Evolutionary conservation across 2,797 vertebrate species (phyloP).

Genomic region (Petrocephalus sullivani): DNA sequence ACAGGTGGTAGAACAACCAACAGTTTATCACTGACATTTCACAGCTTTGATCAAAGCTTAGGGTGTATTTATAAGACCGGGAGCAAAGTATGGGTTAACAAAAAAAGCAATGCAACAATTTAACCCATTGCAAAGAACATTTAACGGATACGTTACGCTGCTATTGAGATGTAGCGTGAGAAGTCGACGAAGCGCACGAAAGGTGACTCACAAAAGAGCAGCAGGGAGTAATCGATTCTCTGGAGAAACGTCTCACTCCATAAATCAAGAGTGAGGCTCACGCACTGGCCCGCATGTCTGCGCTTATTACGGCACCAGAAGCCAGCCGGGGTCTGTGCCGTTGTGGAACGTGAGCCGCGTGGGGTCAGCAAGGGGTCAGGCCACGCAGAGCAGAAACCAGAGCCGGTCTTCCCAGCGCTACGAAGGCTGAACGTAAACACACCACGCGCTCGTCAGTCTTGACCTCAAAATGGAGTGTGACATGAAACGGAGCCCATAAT

Average conservation of each 20-base stretch:
- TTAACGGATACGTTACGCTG: not conserved
- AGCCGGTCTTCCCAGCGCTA: not conserved
- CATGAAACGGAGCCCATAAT: not conserved
- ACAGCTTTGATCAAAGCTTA: not conserved
- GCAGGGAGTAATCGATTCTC: constrained; percentile 39
- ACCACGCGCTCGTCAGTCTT: not conserved
- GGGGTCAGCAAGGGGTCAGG: constrained; percentile 21
- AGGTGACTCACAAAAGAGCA: constrained; percentile 42
- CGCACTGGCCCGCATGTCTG: constrained; percentile 43
- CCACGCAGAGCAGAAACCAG: not conserved
- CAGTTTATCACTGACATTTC: not conserved
- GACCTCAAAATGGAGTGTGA: not conserved
- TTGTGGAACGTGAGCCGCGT: not conserved
- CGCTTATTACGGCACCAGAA: constrained; percentile 47
- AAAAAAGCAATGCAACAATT: not conserved
- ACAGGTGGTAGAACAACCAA: not conserved
- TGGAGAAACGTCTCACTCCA: constrained; percentile 46
- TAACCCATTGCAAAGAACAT: not conserved
- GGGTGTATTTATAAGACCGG: not conserved
- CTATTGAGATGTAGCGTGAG: not conserved
- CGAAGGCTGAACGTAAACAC: not conserved
- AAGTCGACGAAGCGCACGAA: constrained; percentile 29
- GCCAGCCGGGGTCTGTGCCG: constrained; percentile 39
- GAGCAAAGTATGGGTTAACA: not conserved
- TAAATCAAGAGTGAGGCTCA: constrained; percentile 57